phyloP scores from a whole-genome alignment of 2,113 vertebrate genomes.

The Pholis gunnellus region DNA sequence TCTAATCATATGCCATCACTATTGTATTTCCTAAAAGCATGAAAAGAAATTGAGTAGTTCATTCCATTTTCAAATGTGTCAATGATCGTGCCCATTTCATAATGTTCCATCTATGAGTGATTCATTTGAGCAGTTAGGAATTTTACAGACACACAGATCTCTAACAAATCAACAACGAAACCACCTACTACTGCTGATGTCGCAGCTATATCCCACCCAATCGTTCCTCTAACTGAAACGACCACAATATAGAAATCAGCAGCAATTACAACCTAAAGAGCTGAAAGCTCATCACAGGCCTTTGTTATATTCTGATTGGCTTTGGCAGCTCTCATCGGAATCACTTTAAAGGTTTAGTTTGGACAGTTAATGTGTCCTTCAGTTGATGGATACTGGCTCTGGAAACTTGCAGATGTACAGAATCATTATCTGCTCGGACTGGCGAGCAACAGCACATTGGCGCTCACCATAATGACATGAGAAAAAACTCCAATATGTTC shows the following conservation, averaged over 20 bases:
- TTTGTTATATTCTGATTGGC: slow-evolving; percentile 48
- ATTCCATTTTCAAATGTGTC: background rate
- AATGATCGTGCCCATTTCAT: background rate
- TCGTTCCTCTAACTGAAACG: background rate
- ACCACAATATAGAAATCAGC: slow-evolving; percentile 14
- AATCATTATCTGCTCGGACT: background rate
- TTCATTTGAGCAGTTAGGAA: background rate
- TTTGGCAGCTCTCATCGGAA: slow-evolving; percentile 34
- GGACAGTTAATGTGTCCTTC: slow-evolving; percentile 29
- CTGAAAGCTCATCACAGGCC: slow-evolving; percentile 8
- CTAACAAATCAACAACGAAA: slow-evolving; percentile 12
- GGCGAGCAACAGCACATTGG: slow-evolving; percentile 3
- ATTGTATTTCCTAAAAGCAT: background rate
- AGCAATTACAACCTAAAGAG: slow-evolving; percentile 22
- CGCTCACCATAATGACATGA: slow-evolving; percentile 16
- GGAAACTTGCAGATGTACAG: background rate
- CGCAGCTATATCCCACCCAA: background rate
- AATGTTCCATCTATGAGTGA: background rate
- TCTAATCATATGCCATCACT: background rate
- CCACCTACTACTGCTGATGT: background rate
- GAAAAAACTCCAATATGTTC: slow-evolving; percentile 46
- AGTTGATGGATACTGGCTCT: slow-evolving; percentile 41
- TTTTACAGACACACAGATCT: background rate
- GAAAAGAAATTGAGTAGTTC: background rate
- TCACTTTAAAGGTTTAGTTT: slow-evolving; percentile 24